These are phyloP conservation scores for Lasioglossum villosulum DNA, from an alignment of 2,888 invertebrate genomes.

Conservation along the genomic window DNA sequence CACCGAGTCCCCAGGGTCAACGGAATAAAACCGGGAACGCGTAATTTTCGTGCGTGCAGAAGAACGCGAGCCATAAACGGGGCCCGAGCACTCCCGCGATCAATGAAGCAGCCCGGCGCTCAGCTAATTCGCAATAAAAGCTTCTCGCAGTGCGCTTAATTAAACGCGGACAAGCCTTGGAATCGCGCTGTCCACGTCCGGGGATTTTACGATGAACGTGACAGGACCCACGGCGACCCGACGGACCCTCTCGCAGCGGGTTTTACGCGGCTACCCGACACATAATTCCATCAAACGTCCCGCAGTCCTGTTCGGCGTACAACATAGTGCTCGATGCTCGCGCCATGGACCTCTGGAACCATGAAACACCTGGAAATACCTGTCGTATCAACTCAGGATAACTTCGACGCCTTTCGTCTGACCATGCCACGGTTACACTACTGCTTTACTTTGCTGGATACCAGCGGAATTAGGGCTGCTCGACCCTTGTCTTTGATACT, in stretches of 20 bases:
- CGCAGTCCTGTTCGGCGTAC: background rate
- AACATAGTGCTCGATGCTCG: background rate
- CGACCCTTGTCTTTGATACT: background rate
- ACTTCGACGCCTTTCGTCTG: background rate
- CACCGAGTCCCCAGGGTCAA: background rate
- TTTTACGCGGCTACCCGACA: slow-evolving; percentile 46
- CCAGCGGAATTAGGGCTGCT: background rate
- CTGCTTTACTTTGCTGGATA: background rate
- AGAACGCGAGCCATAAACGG: slow-evolving; percentile 4
- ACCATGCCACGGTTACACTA: background rate
- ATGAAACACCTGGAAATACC: background rate
- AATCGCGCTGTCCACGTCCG: slow-evolving; percentile 30
- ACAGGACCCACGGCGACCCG: background rate
- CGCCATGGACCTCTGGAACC: background rate
- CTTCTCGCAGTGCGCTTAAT: slow-evolving; percentile 64
- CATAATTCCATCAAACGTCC: slow-evolving; percentile 2
- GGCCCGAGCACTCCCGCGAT: slow-evolving; percentile 26
- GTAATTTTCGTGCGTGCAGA: background rate
- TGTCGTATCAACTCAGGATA: slow-evolving; percentile 10
- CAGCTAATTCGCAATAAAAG: slow-evolving; percentile 71
- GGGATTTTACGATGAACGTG: background rate
- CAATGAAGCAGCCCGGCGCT: slow-evolving; percentile 24
- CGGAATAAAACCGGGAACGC: background rate
- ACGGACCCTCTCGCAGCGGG: background rate
- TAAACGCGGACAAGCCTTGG: slow-evolving; percentile 49